Evolutionary conservation across 2,888 invertebrate species (phyloP).

Genomic region (Parasteatoda lunata): DNA sequence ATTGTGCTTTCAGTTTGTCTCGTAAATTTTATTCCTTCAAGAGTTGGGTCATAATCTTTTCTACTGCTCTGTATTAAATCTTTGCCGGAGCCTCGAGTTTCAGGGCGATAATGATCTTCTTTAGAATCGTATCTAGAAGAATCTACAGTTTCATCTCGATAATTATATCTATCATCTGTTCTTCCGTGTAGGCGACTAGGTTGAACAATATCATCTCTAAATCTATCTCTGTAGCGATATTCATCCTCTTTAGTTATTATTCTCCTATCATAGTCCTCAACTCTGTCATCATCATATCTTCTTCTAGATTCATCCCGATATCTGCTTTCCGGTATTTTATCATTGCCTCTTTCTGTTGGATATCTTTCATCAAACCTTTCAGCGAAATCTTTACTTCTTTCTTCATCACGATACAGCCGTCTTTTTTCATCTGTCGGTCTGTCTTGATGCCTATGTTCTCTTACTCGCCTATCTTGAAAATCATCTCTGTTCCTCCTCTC

Average conservation of each 20-base stretch:
- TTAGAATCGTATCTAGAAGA: background rate
- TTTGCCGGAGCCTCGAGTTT: background rate
- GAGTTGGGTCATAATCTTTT: background rate
- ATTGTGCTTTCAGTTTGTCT: background rate
- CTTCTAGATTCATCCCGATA: background rate
- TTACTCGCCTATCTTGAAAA: background rate
- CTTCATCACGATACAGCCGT: too few relatives aligned
- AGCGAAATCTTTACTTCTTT: background rate
- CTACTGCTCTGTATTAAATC: background rate
- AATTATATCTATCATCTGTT: background rate
- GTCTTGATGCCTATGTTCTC: background rate
- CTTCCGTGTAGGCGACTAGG: background rate
- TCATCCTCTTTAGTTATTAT: background rate
- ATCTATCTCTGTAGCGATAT: background rate
- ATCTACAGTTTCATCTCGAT: background rate
- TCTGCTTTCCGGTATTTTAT: slow-evolving; percentile 11
- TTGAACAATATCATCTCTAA: background rate
- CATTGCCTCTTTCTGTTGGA: background rate
- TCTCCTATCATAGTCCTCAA: background rate
- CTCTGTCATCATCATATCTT: slow-evolving; percentile 17
- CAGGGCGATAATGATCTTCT: slow-evolving; percentile 10
- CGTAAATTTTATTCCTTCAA: background rate
- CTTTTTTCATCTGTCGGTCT: too few relatives aligned
- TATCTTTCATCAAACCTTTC: background rate
- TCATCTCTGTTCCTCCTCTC: background rate